These are phyloP conservation scores for Amblyteles armatorius DNA, from an alignment of 2,888 invertebrate genomes.

Conservation along the genomic window DNA sequence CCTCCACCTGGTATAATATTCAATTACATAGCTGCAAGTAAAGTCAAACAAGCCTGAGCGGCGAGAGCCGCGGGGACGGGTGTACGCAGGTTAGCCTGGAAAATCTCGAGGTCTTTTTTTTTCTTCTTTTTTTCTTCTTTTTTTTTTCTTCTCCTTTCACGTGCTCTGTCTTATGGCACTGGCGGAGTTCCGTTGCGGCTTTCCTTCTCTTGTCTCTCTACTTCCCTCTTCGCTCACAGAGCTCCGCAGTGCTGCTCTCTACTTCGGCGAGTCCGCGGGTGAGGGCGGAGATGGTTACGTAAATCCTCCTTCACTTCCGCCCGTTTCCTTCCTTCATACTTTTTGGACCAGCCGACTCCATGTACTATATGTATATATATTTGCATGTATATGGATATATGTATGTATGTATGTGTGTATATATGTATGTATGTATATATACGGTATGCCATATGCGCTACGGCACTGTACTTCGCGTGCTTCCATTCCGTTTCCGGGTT, in stretches of 20 bases:
- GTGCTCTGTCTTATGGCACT: conserved; percentile 25
- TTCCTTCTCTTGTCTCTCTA: conserved; percentile 15
- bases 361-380: conserved; percentile 53
- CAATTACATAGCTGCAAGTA: conserved; percentile 84
- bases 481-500: conserved; percentile 69
- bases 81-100: conserved; percentile 67
- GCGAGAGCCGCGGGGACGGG: conserved; percentile 42
- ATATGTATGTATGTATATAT: not conserved
- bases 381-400: not conserved
- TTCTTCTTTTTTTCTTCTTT: conserved; percentile 17
- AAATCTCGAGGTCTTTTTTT: conserved; percentile 72
- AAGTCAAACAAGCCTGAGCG: conserved; percentile 83
- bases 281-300: conserved; percentile 35
- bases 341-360: conserved; percentile 14
- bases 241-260: conserved; percentile 18
- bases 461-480: conserved; percentile 65
- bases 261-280: conserved; percentile 15
- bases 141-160: conserved; percentile 47
- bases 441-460: not conserved
- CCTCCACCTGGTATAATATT: conserved; percentile 82
- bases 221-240: conserved; percentile 6
- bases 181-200: conserved; percentile 15
- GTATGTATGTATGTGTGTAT: too few species aligned
- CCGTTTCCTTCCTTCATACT: conserved; percentile 17
- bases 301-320: conserved; percentile 39